Percentiles rank a stretch among this genome's conserved stretches.
Conservation (phyloP, 2,888 invertebrate genomes). For the Saturnia pavonia region DNA sequence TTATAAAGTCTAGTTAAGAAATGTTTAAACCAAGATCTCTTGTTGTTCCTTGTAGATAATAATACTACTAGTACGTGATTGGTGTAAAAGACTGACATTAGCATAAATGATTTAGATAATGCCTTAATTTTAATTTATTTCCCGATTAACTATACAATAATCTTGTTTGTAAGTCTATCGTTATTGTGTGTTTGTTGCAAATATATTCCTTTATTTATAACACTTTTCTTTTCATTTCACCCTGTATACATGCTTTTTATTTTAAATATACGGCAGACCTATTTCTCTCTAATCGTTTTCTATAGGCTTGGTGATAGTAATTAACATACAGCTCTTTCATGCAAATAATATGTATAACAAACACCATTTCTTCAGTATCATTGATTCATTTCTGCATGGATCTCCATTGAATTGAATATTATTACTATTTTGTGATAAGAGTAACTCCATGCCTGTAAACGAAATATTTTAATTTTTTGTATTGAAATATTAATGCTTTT, state of each 20-base stretch:
- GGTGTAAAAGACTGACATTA: conserved; percentile 67
- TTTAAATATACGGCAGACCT: conserved; percentile 68
- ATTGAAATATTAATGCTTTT: conserved; percentile 72
- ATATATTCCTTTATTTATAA: conserved; percentile 80
- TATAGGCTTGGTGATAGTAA: conserved; percentile 74
- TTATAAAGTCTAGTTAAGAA: conserved; percentile 38
- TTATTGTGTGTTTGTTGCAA: conserved; percentile 81
- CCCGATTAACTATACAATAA: conserved; percentile 49
- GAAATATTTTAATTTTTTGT: conserved; percentile 55
- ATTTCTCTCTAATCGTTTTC: conserved; percentile 67
- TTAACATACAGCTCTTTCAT: conserved; percentile 60
- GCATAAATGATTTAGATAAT: conserved; percentile 59
- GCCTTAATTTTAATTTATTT: conserved; percentile 66
- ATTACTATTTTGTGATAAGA: conserved; percentile 55
- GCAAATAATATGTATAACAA: conserved; percentile 67
- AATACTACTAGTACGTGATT: conserved; percentile 44
- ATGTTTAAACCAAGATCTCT: conserved; percentile 64
- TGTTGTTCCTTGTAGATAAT: conserved; percentile 66
- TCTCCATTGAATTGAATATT: conserved; percentile 71
- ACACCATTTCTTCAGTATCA: conserved; percentile 80
- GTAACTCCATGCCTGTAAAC: conserved; percentile 52
- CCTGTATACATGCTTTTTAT: conserved; percentile 74
- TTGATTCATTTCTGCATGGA: conserved; percentile 80
- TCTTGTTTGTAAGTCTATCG: conserved; percentile 71
- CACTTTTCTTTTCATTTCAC: conserved; percentile 80